phyloP scores from a whole-genome alignment of 2,113 vertebrate species.

The Penelope pileata region DNA sequence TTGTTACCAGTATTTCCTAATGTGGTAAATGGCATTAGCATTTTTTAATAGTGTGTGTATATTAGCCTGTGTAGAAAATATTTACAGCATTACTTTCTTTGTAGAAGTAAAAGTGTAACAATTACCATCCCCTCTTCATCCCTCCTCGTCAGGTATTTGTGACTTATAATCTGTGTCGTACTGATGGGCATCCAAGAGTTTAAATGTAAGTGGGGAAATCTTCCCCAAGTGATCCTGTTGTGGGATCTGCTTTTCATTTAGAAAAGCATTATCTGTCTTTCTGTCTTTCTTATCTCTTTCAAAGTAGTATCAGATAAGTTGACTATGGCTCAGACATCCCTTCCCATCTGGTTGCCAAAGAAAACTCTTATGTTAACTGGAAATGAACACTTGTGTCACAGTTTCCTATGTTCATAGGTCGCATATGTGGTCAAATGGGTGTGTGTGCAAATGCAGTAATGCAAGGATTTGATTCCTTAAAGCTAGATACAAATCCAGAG shows the following conservation, averaged over 20 bases:
- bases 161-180: not conserved
- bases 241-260: not conserved
- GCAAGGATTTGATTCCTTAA: not conserved
- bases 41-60: not conserved
- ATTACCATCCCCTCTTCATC: not conserved
- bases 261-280: not conserved
- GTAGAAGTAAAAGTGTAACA: not conserved
- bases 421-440: not conserved
- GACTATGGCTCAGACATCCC: not conserved
- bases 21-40: conserved; percentile 2
- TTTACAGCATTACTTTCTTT: not conserved
- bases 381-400: not conserved
- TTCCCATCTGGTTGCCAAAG: not conserved
- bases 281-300: not conserved
- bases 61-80: not conserved
- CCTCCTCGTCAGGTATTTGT: not conserved
- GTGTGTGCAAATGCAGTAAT: not conserved
- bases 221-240: not conserved
- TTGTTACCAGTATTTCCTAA: not conserved
- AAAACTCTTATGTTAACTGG: not conserved
- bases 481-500: not conserved
- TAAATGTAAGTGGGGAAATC: not conserved
- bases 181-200: not conserved
- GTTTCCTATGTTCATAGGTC: not conserved
- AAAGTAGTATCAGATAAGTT: not conserved